These are phyloP conservation scores for Drosophila biarmipes DNA, from an alignment of 1,140 invertebrate genomes.

Conservation along the genomic window DNA sequence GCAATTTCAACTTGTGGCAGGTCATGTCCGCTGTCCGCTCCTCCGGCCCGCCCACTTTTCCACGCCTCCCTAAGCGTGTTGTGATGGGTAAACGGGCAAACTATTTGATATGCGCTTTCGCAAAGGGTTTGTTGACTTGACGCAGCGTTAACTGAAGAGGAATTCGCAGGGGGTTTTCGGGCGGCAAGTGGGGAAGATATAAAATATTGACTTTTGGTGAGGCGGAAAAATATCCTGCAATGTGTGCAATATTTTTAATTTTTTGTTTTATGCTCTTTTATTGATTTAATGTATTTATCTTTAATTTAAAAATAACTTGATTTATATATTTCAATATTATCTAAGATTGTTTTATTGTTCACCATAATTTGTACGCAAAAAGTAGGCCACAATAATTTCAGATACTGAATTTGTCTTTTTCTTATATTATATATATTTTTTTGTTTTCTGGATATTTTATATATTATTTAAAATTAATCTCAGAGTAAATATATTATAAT, in stretches of 20 bases:
- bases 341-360: no score
- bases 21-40: constrained; percentile 48
- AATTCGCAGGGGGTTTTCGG: constrained; percentile 1
- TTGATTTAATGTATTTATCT: not conserved
- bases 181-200: not conserved
- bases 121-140: constrained; percentile 25
- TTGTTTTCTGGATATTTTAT: no score
- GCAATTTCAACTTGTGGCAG: constrained; percentile 63
- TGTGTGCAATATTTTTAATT: not conserved
- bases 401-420: not conserved
- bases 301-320: not conserved
- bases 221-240: no score
- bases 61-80: constrained; percentile 37
- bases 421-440: not conserved
- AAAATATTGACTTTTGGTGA: constrained; percentile 8
- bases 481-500: no score
- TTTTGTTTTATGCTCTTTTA: not conserved
- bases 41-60: constrained; percentile 15
- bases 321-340: no score
- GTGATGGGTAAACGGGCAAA: constrained; percentile 25
- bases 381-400: no score
- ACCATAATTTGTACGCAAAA: no score
- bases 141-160: constrained; percentile 26
- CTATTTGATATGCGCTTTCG: constrained; percentile 32
- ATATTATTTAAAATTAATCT: no score